Conservation (phyloP, 23 tunicate species). For the Ciona savignyi region DNA sequence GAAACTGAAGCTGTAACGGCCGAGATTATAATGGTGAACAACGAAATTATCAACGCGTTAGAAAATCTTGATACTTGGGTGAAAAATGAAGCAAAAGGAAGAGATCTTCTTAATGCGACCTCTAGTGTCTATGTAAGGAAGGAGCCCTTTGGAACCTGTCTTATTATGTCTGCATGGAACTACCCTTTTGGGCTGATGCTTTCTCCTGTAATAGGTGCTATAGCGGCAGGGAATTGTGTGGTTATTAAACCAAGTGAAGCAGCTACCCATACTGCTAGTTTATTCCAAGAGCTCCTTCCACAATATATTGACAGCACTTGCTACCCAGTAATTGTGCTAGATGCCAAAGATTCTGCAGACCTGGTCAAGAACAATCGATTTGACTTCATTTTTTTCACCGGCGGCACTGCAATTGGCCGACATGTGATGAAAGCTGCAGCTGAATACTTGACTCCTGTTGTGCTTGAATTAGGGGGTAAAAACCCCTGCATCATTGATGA, state of each 20-base stretch:
- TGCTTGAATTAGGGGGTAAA: slow-evolving; percentile 91
- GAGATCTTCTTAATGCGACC: slow-evolving; percentile 9
- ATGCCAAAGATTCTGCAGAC: slow-evolving; percentile 36
- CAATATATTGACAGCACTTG: slow-evolving; percentile 46
- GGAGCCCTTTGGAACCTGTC: slow-evolving; percentile 61
- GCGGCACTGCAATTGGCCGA: slow-evolving; percentile 68
- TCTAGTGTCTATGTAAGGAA: slow-evolving; percentile 28
- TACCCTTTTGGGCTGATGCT: slow-evolving; percentile 50
- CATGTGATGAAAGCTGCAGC: slow-evolving; percentile 75
- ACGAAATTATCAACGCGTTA: slow-evolving; percentile 32
- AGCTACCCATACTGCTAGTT: slow-evolving; percentile 30
- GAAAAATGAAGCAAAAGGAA: slow-evolving; percentile 12
- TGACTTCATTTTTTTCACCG: slow-evolving; percentile 78
- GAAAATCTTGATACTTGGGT: slow-evolving; percentile 27
- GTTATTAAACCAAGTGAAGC: slow-evolving; percentile 65
- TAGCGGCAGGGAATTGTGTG: slow-evolving; percentile 74
- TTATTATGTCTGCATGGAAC: slow-evolving; percentile 75
- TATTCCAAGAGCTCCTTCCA: slow-evolving; percentile 27
- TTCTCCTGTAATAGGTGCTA: slow-evolving; percentile 54
- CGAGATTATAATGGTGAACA: slow-evolving; percentile 37
- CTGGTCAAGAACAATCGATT: slow-evolving; percentile 33
- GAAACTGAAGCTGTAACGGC: slow-evolving; percentile 34
- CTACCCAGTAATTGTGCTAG: slow-evolving; percentile 47
- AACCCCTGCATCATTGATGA: slow-evolving; percentile 70
- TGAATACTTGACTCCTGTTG: slow-evolving; percentile 65